Evolutionary conservation across 2,888 invertebrate species (phyloP).

Genomic region (Mystacides longicornis): DNA sequence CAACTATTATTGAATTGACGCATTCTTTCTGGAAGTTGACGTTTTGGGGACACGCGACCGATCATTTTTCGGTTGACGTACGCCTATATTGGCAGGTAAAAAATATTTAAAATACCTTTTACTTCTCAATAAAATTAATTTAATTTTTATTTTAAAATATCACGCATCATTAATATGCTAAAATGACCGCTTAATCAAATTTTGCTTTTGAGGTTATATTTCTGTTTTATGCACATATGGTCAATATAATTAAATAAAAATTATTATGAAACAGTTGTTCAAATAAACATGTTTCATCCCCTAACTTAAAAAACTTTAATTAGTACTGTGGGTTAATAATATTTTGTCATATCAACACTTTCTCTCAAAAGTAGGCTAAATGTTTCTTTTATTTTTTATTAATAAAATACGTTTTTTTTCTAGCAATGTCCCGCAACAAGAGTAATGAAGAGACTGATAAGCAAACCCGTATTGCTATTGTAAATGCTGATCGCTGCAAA

Average conservation of each 20-base stretch:
- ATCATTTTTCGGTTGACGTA: constrained; percentile 18
- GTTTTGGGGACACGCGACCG: constrained; percentile 20
- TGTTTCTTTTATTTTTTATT: not conserved
- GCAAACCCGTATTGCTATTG: constrained; percentile 95
- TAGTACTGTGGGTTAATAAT: not conserved
- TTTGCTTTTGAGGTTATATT: constrained; percentile 10
- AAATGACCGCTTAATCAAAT: too few relatives aligned
- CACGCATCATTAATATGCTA: not conserved
- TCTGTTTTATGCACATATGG: constrained; percentile 9
- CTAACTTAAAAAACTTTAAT: not conserved
- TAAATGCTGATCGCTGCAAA: constrained; percentile 96
- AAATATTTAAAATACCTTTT: not conserved
- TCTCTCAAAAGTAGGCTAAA: not conserved
- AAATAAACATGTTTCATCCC: not conserved
- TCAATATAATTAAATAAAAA: not conserved
- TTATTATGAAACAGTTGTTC: not conserved
- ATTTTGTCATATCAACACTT: not conserved
- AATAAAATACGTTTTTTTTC: not conserved
- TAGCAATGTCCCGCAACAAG: constrained; percentile 58
- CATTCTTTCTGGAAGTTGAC: constrained; percentile 13
- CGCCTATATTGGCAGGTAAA: constrained; percentile 21
- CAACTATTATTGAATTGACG: too few relatives aligned
- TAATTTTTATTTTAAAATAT: not conserved
- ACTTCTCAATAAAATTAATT: not conserved
- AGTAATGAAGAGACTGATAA: constrained; percentile 82